Conservation (phyloP, 2,113 vertebrate genomes). For the Silurus asotus region DNA sequence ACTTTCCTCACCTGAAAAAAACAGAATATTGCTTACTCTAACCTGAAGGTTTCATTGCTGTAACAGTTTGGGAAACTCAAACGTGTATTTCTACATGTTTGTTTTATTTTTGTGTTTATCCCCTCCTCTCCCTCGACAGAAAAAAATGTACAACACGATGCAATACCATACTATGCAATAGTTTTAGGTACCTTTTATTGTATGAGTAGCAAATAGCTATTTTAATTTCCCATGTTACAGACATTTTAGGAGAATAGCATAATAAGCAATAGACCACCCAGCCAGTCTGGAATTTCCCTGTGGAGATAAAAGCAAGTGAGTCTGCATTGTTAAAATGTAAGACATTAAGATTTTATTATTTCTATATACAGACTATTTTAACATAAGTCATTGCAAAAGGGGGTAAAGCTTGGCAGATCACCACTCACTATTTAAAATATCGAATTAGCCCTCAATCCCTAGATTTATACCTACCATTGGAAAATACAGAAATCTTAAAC, state of each 20-base stretch:
- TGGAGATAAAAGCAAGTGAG: not conserved
- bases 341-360: not conserved
- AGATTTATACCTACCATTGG: not conserved
- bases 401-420: not conserved
- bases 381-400: not conserved
- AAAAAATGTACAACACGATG: not conserved
- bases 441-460: not conserved
- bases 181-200: not conserved
- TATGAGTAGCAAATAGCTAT: not conserved
- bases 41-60: not conserved
- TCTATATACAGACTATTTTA: not conserved
- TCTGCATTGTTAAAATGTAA: not conserved
- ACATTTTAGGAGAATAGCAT: not conserved
- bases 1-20: slow-evolving; percentile 1
- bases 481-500: not conserved
- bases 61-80: not conserved
- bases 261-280: not conserved
- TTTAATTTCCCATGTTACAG: not conserved
- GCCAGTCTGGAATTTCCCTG: not conserved
- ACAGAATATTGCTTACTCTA: not conserved
- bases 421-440: not conserved
- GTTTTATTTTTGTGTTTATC: not conserved
- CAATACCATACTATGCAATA: not conserved
- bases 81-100: not conserved
- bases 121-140: not conserved